Percentiles rank a stretch among this genome's conserved stretches.
These are phyloP conservation scores for Fratercula arctica DNA, from an alignment of 2,797 vertebrate species.

Conservation along the genomic window DNA sequence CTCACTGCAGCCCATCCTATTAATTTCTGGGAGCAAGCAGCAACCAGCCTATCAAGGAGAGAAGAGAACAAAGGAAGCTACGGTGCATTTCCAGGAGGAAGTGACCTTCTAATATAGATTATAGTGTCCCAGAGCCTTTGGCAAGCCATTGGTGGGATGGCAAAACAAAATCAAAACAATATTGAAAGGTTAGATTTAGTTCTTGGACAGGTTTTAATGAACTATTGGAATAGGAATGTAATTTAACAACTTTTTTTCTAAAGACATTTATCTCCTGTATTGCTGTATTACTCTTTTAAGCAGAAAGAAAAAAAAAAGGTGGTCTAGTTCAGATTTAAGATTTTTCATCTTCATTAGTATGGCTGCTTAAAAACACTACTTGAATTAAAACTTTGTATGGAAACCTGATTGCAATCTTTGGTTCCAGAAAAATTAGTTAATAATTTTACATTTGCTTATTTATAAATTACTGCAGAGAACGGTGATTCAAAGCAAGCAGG, in stretches of 20 bases:
- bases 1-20: neutral
- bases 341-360: neutral
- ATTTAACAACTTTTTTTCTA: neutral
- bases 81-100: neutral
- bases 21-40: neutral
- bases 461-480: neutral
- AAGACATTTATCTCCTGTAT: neutral
- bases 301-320: neutral
- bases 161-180: neutral
- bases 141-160: neutral
- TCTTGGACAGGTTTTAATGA: neutral
- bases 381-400: neutral
- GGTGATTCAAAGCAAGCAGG: neutral
- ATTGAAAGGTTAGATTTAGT: neutral
- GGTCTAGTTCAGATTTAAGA: neutral
- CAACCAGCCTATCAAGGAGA: neutral
- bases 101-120: neutral
- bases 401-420: neutral
- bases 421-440: neutral
- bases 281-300: neutral
- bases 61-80: neutral
- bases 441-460: neutral
- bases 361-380: neutral
- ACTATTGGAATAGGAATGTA: neutral
- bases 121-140: neutral